Evolutionary conservation across 1,140 invertebrate species (phyloP).

Genomic region (Procambarus clarkii): DNA sequence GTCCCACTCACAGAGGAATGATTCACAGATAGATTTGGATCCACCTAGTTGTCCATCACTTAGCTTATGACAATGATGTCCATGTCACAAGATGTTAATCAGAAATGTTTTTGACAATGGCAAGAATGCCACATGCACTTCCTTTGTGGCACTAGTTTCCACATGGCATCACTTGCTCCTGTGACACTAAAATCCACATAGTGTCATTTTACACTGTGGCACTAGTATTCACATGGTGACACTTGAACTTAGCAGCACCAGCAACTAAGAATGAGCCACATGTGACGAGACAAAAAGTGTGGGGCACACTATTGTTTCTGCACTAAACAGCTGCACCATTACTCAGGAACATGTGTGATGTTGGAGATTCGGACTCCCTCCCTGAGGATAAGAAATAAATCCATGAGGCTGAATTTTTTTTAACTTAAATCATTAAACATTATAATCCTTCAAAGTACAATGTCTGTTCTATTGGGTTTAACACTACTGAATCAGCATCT

Average conservation of each 20-base stretch:
- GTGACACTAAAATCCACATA: too few species aligned
- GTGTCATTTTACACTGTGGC: too few species aligned
- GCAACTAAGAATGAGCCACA: not conserved
- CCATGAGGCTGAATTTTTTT: not conserved
- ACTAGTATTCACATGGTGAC: not conserved
- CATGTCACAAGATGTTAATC: not conserved
- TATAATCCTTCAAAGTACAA: not conserved
- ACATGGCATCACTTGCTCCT: too few species aligned
- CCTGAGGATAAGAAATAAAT: constrained; percentile 44
- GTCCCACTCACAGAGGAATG: constrained; percentile 18
- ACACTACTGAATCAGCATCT: not conserved
- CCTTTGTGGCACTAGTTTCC: constrained; percentile 18
- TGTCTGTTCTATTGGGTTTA: not conserved
- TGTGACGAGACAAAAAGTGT: constrained; percentile 1
- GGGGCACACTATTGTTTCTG: constrained; percentile 4
- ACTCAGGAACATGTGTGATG: constrained; percentile 45
- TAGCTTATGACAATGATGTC: not conserved
- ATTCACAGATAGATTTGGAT: constrained; percentile 15
- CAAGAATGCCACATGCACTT: not conserved
- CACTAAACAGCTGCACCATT: constrained; percentile 57
- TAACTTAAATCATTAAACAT: not conserved
- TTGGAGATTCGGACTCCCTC: constrained; percentile 50
- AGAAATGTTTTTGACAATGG: not conserved
- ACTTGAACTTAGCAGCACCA: constrained; percentile 16
- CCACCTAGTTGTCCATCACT: constrained; percentile 4